A percentile compares a stretch with the other conserved stretches of the same genome.
Evolutionary conservation across 2,888 invertebrate species (phyloP).

Genomic region (Ditula angustiorana): DNA sequence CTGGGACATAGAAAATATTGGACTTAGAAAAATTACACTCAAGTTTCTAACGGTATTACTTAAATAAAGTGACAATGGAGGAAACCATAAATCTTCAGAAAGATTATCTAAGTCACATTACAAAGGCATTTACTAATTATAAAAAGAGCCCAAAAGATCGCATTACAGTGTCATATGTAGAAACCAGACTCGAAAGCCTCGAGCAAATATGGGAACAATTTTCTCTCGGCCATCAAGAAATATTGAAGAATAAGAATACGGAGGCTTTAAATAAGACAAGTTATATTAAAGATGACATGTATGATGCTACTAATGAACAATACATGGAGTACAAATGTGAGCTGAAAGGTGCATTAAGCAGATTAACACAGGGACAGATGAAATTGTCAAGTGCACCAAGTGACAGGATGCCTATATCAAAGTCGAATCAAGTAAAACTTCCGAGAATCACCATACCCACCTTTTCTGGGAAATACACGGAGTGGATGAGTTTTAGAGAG

Average conservation of each 20-base stretch:
- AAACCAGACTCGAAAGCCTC: slow-evolving; percentile 29
- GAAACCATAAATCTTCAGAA: not conserved
- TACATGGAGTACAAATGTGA: slow-evolving; percentile 26
- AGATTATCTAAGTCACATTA: not conserved
- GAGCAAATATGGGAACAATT: slow-evolving; percentile 38
- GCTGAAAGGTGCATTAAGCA: slow-evolving; percentile 18
- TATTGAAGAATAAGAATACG: slow-evolving; percentile 1
- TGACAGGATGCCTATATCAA: not conserved
- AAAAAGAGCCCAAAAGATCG: slow-evolving; percentile 36
- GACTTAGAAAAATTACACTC: not conserved
- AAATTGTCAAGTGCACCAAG: not conserved
- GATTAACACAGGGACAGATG: not conserved
- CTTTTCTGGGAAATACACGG: slow-evolving; percentile 43
- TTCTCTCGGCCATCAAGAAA: slow-evolving; percentile 13
- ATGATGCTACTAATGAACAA: slow-evolving; percentile 23
- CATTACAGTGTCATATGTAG: slow-evolving; percentile 26
- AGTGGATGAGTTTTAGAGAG: slow-evolving; percentile 43
- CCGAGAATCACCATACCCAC: slow-evolving; percentile 42
- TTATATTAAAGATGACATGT: slow-evolving; percentile 25
- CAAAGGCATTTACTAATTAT: not conserved
- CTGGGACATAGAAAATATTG: not conserved
- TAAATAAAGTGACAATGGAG: not conserved
- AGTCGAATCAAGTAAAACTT: slow-evolving; percentile 22
- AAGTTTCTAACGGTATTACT: not conserved
- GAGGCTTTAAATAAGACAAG: slow-evolving; percentile 2